A percentile compares a stretch with the other conserved stretches of the same genome.
phyloP scores from a whole-genome alignment of 1,140 invertebrate species.

The Bombus vancouverensis region DNA sequence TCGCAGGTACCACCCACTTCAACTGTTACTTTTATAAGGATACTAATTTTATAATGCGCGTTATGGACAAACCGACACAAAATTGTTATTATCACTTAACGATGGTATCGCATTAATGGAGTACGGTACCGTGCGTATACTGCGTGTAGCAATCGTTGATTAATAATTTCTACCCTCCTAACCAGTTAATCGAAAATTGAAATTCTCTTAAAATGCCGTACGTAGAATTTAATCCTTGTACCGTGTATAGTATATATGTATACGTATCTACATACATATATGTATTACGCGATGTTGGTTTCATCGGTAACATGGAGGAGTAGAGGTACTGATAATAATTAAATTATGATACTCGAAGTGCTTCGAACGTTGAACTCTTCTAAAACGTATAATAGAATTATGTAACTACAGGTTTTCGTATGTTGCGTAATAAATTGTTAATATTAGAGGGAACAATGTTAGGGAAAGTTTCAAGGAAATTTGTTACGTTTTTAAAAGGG shows the following conservation, averaged over 20 bases:
- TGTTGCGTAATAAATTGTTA: neutral
- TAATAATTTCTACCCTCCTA: conserved; percentile 2
- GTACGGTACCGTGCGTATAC: too few relatives aligned
- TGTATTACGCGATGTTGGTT: neutral
- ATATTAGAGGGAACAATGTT: neutral
- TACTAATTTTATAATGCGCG: neutral
- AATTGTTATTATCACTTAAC: conserved; percentile 22
- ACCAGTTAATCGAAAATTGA: neutral
- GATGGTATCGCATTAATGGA: neutral
- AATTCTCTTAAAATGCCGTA: neutral
- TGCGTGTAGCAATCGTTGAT: neutral
- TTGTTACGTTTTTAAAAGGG: too few relatives aligned
- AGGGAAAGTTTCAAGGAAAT: too few relatives aligned
- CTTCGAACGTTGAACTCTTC: neutral
- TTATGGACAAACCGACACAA: neutral
- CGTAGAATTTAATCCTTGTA: neutral
- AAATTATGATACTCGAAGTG: neutral
- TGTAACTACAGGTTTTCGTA: neutral
- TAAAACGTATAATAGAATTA: neutral
- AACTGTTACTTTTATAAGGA: conserved; percentile 23
- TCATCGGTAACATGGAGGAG: neutral
- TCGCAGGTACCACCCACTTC: neutral
- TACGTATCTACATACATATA: too few relatives aligned
- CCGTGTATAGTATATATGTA: neutral
- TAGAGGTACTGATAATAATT: neutral